Percentiles rank a stretch among this genome's conserved stretches.
phyloP scores from a whole-genome alignment of 2,113 vertebrate genomes.

The Tamias sibiricus region DNA sequence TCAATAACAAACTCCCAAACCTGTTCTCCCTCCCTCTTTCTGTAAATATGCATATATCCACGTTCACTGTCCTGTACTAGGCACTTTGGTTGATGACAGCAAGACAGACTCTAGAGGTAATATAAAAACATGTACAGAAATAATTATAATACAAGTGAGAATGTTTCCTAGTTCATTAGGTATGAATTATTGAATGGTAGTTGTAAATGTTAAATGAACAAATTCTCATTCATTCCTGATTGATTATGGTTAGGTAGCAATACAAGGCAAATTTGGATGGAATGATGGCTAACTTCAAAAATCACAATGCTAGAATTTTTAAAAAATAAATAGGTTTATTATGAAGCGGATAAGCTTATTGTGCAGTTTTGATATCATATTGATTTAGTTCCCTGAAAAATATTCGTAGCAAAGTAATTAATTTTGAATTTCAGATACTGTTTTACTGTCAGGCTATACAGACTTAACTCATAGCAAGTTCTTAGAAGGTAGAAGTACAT shows the following conservation, averaged over 20 bases:
- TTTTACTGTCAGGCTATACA: not conserved
- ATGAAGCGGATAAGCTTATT: conserved; percentile 38
- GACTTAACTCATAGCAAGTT: conserved; percentile 36
- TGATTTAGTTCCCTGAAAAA: conserved; percentile 58
- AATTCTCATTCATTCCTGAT: conserved; percentile 25
- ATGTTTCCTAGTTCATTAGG: conserved; percentile 56
- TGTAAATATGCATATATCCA: not conserved
- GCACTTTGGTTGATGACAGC: not conserved
- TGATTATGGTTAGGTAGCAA: conserved; percentile 38
- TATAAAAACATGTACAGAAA: conserved; percentile 29
- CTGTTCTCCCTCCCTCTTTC: not conserved
- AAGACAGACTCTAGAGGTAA: not conserved
- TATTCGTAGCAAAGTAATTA: conserved; percentile 50
- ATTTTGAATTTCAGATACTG: conserved; percentile 64
- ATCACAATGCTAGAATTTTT: not conserved
- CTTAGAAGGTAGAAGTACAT: not conserved
- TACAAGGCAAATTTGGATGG: conserved; percentile 6
- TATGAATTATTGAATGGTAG: conserved; percentile 49
- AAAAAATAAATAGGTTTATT: conserved; percentile 17
- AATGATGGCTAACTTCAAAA: conserved; percentile 59
- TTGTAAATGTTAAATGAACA: conserved; percentile 55
- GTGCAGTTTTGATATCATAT: conserved; percentile 48
- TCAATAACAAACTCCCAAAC: not conserved
- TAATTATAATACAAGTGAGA: conserved; percentile 41
- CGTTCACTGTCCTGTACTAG: not conserved